phyloP scores from a whole-genome alignment of 2,113 vertebrate species.

The Oryctolagus cuniculus region DNA sequence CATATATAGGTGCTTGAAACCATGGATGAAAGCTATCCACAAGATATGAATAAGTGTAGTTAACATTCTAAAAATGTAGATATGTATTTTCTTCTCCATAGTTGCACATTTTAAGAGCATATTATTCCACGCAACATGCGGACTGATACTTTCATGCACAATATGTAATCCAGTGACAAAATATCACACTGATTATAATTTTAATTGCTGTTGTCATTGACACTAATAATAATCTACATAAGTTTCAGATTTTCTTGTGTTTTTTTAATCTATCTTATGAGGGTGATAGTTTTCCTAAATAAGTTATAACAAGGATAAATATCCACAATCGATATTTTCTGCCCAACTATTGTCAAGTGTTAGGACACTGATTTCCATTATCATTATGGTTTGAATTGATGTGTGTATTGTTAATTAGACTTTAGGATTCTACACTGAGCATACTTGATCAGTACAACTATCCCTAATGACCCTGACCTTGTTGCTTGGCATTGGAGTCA shows the following conservation, averaged over 20 bases:
- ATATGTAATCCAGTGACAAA: not conserved
- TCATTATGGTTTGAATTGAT: not conserved
- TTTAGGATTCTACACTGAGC: not conserved
- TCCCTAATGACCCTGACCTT: not conserved
- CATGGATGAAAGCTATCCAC: not conserved
- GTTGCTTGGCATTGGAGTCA: not conserved
- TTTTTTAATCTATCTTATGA: not conserved
- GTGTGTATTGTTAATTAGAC: not conserved
- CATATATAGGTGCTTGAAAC: not conserved
- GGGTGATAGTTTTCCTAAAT: not conserved
- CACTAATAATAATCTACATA: not conserved
- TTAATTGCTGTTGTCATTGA: not conserved
- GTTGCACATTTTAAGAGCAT: not conserved
- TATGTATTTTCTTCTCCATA: not conserved
- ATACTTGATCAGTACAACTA: rapidly evolving
- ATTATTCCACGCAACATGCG: not conserved
- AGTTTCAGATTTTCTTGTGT: not conserved
- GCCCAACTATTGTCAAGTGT: not conserved
- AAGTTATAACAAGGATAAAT: not conserved
- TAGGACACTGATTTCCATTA: not conserved
- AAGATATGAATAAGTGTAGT: not conserved
- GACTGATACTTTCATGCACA: not conserved
- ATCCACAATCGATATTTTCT: not conserved
- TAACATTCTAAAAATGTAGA: not conserved
- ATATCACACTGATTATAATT: not conserved